These are phyloP conservation scores for Netelia fuscicornis DNA, from an alignment of 2,888 invertebrate species.

Conservation along the genomic window DNA sequence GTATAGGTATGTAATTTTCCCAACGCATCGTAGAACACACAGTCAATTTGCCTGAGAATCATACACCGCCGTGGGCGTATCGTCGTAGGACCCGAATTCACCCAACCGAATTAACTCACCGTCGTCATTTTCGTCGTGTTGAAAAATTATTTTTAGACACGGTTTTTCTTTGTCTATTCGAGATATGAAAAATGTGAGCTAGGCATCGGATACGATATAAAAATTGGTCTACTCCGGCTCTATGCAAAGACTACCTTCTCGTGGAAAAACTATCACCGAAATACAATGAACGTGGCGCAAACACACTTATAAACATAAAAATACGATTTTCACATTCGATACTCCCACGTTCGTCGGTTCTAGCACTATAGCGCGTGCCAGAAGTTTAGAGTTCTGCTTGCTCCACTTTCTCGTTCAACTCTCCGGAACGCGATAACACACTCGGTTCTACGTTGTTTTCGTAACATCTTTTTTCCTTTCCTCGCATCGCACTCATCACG, in stretches of 20 bases:
- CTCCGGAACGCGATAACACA: conserved; percentile 64
- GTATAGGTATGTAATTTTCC: too few relatives aligned
- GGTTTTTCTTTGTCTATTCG: neutral
- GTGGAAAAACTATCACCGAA: too few relatives aligned
- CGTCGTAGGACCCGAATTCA: too few relatives aligned
- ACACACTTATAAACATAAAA: neutral
- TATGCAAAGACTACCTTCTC: too few relatives aligned
- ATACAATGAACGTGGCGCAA: neutral
- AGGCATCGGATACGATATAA: neutral
- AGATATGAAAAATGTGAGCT: too few relatives aligned
- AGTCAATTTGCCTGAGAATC: too few relatives aligned
- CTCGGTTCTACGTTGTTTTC: conserved; percentile 3
- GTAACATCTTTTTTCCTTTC: conserved; percentile 30
- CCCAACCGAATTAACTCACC: neutral
- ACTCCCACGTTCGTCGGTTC: conserved; percentile 13
- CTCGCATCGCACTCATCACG: neutral
- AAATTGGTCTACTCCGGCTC: too few relatives aligned
- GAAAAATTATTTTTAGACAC: neutral
- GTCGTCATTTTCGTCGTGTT: neutral
- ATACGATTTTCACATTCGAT: conserved; percentile 22
- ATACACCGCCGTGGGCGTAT: too few relatives aligned
- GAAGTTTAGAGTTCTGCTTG: conserved; percentile 56
- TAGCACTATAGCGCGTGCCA: conserved; percentile 47
- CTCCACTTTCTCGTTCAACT: conserved; percentile 66
- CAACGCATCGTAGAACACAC: too few relatives aligned